Evolutionary conservation across 2,797 vertebrate genomes (phyloP).

Genomic region (Eutrigla gurnardus): DNA sequence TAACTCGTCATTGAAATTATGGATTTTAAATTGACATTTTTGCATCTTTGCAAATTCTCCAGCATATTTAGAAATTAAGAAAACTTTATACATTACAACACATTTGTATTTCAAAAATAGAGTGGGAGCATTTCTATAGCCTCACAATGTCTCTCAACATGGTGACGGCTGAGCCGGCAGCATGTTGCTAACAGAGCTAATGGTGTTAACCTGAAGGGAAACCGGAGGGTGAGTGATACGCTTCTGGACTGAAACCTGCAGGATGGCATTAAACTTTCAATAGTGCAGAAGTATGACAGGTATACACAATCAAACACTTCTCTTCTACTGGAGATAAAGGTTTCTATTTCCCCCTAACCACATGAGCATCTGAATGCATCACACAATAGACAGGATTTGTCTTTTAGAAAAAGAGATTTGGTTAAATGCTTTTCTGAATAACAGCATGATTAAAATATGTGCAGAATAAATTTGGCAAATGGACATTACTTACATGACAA

Average conservation of each 20-base stretch:
- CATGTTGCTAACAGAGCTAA: not conserved
- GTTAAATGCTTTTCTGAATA: slow-evolving; percentile 1
- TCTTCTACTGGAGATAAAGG: slow-evolving; percentile 7
- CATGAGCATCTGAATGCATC: not conserved
- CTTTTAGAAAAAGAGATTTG: not conserved
- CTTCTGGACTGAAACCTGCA: slow-evolving; percentile 17
- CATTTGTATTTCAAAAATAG: not conserved
- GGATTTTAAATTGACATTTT: not conserved
- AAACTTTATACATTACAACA: not conserved
- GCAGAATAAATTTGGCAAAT: slow-evolving; percentile 40
- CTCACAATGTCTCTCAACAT: not conserved
- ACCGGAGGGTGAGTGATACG: not conserved
- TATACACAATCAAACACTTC: slow-evolving; percentile 14
- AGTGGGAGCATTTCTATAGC: not conserved
- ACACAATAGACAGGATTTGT: not conserved
- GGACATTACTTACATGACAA: slow-evolving; percentile 35
- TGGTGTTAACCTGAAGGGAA: not conserved
- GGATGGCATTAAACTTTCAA: slow-evolving; percentile 12
- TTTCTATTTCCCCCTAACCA: not conserved
- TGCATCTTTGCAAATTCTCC: too few species aligned
- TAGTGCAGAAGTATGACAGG: not conserved
- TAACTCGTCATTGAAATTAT: too few species aligned
- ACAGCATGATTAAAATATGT: not conserved
- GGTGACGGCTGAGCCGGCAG: not conserved
- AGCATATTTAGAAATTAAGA: not conserved